Evolutionary conservation across 2,113 vertebrate genomes (phyloP), one percentile per base, ranked within the genome.

Genomic region (Crocuta crocuta): DNA sequence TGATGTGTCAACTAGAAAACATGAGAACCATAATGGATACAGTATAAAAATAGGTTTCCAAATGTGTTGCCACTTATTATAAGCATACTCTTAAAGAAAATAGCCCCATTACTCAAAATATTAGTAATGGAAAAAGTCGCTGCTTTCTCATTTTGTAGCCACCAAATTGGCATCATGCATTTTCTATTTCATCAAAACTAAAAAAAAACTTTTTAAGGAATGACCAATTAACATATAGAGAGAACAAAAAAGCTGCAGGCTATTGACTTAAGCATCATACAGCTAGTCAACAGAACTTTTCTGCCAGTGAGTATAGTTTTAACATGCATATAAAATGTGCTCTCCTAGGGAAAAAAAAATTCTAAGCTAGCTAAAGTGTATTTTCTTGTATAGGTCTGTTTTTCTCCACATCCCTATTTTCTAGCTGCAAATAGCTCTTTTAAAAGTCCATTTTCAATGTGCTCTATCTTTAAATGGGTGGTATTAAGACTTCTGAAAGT

Each of bases 121-220:
- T 96, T 48, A 95, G n/a, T 94, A 98, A 98, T 89, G 53, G 33
- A 28, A 89, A 97, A 97, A 65, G 70, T 71, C 23, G 92, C 61
- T 97, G 31, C 10, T 96, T 95, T 95, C 93, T 97, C 55, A 97
- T 97, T 93, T 95, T 61, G 0, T 86, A 96, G 92, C 10, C 88
- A 93, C 4, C 48, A 97, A 78, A 83, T 48, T 97, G 45, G 45
- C n/a, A 94, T 74, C 88, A 94, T 80, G 91, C 12, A 91, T 63
- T 91, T 81, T 89, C 81, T 96, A 93, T 94, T 96, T 90, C 71
- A 88, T 33, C 5, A 2, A 93, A 98, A 97, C 65, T 82, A 58
- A 95, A 95, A 84, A 65, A 97, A 10, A 10, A 17, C 2, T n/a
- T 90, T 96, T 92, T 45, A 90, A 85, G 80, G 33, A 94, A 80